A percentile compares a stretch with the other conserved stretches of the same genome.
Conservation (phyloP, 2,888 invertebrate species). For the Stenoptilia bipunctidactyla region DNA sequence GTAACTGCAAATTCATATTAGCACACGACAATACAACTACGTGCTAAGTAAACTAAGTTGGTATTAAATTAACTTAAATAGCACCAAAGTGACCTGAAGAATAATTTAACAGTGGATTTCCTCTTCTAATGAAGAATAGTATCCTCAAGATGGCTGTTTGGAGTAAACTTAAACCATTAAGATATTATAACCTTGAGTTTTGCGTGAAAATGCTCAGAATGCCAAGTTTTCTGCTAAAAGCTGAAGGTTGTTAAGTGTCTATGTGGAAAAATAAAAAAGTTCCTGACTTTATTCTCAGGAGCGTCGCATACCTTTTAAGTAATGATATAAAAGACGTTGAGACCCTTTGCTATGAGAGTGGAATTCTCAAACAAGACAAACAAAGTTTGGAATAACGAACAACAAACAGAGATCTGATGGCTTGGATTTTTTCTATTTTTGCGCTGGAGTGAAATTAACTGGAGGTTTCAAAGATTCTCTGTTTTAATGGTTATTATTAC, state of each 20-base stretch:
- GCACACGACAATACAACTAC: constrained; percentile 30
- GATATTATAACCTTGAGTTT: constrained; percentile 42
- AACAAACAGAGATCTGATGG: too few species aligned
- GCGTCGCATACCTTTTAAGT: too few species aligned
- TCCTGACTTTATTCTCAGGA: not conserved
- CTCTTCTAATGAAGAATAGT: constrained; percentile 60
- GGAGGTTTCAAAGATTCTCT: too few species aligned
- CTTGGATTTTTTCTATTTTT: too few species aligned
- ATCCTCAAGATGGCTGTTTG: constrained; percentile 54
- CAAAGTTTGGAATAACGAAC: too few species aligned
- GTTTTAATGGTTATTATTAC: too few species aligned
- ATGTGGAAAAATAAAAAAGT: not conserved
- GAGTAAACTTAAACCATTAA: constrained; percentile 60
- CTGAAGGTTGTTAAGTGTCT: not conserved
- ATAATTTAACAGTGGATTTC: constrained; percentile 57
- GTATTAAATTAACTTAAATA: constrained; percentile 64
- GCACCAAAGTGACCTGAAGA: constrained; percentile 64
- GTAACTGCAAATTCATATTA: constrained; percentile 17
- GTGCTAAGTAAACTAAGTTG: constrained; percentile 47
- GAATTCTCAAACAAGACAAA: too few species aligned
- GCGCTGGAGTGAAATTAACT: too few species aligned
- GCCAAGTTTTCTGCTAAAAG: not conserved
- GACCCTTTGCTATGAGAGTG: too few species aligned
- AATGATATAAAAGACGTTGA: too few species aligned
- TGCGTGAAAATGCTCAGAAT: not conserved